Base-by-base conservation (phyloP, 2,797 vertebrate species). In the Liparis tanakae region DNA sequence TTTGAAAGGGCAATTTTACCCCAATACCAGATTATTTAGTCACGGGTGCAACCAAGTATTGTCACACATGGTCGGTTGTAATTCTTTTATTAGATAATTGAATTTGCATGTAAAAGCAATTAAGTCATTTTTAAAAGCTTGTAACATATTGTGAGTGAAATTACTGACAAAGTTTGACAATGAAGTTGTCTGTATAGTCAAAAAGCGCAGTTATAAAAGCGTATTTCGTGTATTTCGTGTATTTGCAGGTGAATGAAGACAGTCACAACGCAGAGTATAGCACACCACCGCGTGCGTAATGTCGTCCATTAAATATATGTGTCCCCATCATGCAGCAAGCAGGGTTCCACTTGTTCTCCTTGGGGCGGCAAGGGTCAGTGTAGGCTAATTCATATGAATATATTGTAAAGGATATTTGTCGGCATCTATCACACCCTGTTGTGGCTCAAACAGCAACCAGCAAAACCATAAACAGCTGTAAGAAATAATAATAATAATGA, bases 361-460 rank as follows among this genome's bases (percentile, higher is more conserved):
- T 67, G 25, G 9, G 25, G 36, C 36, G 44, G n/a, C 62, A 76
- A 70, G 18, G 30, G 33, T 76, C 58, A 74, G 3, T 41, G 20
- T 10, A 20, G 39, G 2, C 6, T 69, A 1, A 51, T 75, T 56
- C 18, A 61, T 62, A 78, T 54, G 0, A 56, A 67, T 53, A 39
- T 20, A 36, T 50, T 67, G 6, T 4, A 1, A 2, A 30, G 17
- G 33, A 37, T 70, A 22, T 81, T 59, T 44, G 9, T 44, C 59
- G 65, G 5, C 10, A 57, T 54, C 3, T 36, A 12, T 46, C n/a
- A n/a, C 50, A 39, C 39, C 17, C 8, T 46, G 61, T 18, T 37
- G 7, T 20, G 37, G 30, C 64, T 10, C 10, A 67, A n/a, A 34
- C 57, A 62, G 4, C 10, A 56, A 6, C 22, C 37, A 13, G 44